These are phyloP conservation scores for Sapajus apella DNA, from an alignment of 2,113 vertebrate species.

Conservation along the genomic window DNA sequence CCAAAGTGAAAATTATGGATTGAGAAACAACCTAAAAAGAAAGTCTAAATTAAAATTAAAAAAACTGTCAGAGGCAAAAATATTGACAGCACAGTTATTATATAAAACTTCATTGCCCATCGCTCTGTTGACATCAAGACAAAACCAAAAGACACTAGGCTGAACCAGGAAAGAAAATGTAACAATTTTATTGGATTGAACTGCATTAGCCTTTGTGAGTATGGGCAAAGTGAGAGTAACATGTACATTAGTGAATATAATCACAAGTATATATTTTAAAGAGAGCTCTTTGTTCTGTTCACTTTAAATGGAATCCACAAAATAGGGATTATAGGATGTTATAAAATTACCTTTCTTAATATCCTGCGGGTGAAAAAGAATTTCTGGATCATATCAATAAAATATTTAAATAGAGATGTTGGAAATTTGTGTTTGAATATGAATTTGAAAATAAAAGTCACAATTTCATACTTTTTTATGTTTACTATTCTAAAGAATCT, in stretches of 20 bases:
- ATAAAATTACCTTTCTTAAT: neutral
- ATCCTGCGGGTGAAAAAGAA: neutral
- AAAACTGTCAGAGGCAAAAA: neutral
- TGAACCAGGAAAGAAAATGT: neutral
- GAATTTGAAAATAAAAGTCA: neutral
- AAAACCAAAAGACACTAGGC: neutral
- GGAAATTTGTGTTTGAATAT: conserved; percentile 3
- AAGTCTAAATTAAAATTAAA: neutral
- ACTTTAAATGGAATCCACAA: neutral
- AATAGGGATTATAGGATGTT: neutral
- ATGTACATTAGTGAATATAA: neutral
- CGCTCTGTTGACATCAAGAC: neutral
- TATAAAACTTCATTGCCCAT: neutral
- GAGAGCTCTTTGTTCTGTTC: neutral
- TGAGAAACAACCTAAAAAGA: neutral
- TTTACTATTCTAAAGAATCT: conserved; percentile 25
- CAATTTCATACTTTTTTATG: neutral
- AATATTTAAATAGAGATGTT: conserved; percentile 7
- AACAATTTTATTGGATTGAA: neutral
- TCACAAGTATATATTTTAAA: neutral
- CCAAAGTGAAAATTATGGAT: neutral
- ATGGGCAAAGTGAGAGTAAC: neutral
- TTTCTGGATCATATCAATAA: neutral
- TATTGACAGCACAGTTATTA: neutral
- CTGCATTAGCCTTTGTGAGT: neutral